These are phyloP conservation scores for Chloroclysta siterata DNA, from an alignment of 2,888 invertebrate species.

Conservation along the genomic window DNA sequence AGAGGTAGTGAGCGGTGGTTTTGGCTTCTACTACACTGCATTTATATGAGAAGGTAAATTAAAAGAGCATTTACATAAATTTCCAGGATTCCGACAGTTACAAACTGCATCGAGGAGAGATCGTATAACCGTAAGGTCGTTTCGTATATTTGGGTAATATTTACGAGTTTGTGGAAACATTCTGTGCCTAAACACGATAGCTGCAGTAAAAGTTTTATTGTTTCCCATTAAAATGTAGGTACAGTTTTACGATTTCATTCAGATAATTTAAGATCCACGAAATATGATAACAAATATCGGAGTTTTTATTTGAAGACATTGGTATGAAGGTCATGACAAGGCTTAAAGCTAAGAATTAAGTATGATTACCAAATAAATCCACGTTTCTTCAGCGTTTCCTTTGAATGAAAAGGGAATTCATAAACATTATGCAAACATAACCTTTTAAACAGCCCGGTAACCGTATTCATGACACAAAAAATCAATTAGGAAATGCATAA, in stretches of 20 bases:
- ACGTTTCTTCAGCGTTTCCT: neutral
- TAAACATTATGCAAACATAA: constrained; percentile 28
- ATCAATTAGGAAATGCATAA: constrained; percentile 55
- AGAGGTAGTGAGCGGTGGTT: too few relatives aligned
- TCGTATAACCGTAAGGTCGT: constrained; percentile 41
- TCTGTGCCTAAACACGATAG: constrained; percentile 52
- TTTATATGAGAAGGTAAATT: constrained; percentile 19
- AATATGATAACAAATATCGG: constrained; percentile 28
- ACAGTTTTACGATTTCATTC: constrained; percentile 63
- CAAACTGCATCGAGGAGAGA: constrained; percentile 38
- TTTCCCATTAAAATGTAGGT: constrained; percentile 57
- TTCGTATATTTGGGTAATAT: constrained; percentile 61
- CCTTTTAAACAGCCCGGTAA: constrained; percentile 29
- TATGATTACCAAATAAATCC: neutral
- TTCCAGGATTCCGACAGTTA: constrained; percentile 35
- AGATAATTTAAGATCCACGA: constrained; percentile 51
- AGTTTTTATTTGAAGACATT: neutral
- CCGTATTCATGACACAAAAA: constrained; percentile 52
- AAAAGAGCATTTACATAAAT: constrained; percentile 33
- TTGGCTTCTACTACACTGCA: neutral
- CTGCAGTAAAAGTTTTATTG: constrained; percentile 66
- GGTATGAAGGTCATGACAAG: constrained; percentile 10
- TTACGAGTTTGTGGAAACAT: constrained; percentile 63
- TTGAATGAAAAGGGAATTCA: neutral
- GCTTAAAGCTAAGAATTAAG: neutral